phyloP scores from a whole-genome alignment of 2,888 invertebrate species.

The Thymelicus acteon region DNA sequence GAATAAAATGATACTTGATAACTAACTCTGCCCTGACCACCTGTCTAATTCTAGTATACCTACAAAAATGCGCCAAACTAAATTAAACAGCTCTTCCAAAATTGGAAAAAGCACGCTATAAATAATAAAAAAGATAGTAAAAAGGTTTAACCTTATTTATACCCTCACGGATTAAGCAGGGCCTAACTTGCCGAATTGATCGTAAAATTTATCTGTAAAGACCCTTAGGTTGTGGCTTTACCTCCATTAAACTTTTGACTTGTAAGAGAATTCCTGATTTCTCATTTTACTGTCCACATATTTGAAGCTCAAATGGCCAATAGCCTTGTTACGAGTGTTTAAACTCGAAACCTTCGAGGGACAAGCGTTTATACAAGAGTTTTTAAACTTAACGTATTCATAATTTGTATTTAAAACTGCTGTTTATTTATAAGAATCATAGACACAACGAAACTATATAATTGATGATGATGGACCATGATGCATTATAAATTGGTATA shows the following conservation, averaged over 20 bases:
- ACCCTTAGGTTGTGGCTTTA: slow-evolving; percentile 21
- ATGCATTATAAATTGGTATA: no score
- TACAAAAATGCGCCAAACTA: slow-evolving; percentile 7
- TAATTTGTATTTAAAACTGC: no score
- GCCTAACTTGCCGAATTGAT: slow-evolving; percentile 33
- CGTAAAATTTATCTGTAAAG: slow-evolving; percentile 32
- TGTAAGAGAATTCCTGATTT: not conserved
- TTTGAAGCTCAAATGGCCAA: not conserved
- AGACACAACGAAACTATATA: no score
- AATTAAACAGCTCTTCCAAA: slow-evolving; percentile 22
- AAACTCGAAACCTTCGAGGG: not conserved
- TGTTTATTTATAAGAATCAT: no score
- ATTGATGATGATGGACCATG: no score
- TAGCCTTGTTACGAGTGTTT: not conserved
- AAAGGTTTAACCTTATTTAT: slow-evolving; percentile 27
- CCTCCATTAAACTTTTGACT: slow-evolving; percentile 31
- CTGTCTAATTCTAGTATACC: not conserved
- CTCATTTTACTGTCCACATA: not conserved
- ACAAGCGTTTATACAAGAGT: not conserved
- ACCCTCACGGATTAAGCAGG: slow-evolving; percentile 14
- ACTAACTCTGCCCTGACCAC: not conserved
- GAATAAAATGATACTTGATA: not conserved
- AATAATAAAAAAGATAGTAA: slow-evolving; percentile 21
- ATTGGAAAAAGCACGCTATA: slow-evolving; percentile 15
- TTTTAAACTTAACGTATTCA: no score